Evolutionary conservation across 2,113 vertebrate species (phyloP).

Genomic region (Tonatia bakeri): DNA sequence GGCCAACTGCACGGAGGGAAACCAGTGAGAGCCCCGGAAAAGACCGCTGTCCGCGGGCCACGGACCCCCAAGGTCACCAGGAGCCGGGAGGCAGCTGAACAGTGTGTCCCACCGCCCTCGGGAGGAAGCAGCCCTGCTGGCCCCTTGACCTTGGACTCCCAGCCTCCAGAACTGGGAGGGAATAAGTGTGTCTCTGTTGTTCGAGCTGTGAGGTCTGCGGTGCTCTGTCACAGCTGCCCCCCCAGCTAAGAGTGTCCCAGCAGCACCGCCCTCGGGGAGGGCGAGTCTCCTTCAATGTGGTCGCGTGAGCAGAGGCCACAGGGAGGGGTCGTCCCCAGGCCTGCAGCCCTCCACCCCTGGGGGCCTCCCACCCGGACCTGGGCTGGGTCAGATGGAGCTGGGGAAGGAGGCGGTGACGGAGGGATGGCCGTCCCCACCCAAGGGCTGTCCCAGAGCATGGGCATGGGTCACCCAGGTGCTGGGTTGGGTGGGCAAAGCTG

Average conservation of each 20-base stretch:
- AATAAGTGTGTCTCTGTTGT: not conserved
- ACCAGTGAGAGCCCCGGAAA: no score
- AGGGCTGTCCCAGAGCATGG: not conserved
- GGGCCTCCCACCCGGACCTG: not conserved
- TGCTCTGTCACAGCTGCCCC: not conserved
- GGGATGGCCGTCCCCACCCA: not conserved
- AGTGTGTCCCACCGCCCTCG: not conserved
- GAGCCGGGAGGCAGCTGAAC: not conserved
- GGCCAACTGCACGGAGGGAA: not conserved
- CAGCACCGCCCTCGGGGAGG: not conserved
- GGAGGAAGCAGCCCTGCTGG: not conserved
- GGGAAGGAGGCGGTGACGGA: no score
- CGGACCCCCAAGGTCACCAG: not conserved
- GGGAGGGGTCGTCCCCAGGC: no score
- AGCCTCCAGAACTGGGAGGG: not conserved
- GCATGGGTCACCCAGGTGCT: not conserved
- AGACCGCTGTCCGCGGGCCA: no score
- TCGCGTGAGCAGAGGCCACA: not conserved
- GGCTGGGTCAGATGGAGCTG: not conserved
- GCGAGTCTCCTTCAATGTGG: rapidly evolving
- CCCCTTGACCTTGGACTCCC: not conserved
- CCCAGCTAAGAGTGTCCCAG: not conserved
- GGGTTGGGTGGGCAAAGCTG: no score
- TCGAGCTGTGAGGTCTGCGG: not conserved
- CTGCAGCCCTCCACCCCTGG: not conserved